Evolutionary conservation across 35 echinoderm and acorn worm genomes (phyloP), one percentile per base, ranked within the genome.

Genomic region (Chiridota heheva): DNA sequence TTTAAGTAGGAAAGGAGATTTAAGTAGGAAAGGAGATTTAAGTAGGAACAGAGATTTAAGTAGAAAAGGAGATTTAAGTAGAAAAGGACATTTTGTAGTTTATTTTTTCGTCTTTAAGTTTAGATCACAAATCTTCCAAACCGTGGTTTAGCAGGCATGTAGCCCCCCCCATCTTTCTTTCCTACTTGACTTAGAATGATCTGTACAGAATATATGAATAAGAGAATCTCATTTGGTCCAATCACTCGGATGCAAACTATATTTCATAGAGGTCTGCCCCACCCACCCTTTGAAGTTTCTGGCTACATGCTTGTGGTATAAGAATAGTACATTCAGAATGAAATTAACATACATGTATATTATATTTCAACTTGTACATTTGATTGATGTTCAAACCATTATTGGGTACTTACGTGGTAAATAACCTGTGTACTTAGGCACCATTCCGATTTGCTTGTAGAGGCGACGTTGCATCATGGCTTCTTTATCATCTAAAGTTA

Each of bases 381-480:
- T 53, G 48, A 53, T 10, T 63, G 29, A 63, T 30, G 25, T 15
- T 7, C 8, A 38, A 71, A 15, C 67, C 29, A 5, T 71, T 6
- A 27, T 30, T 28, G 41, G 30, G 20, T 28, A 88, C 88, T 97
- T 84, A 97, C 93, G 93, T 71, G 93, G 93, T 44, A 97, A 45
- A 49, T 97, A 97, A 56, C 93, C 93, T 39, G 93, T 97, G 71
- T 97, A 97, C 59, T 97, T 97, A 36, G 93, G 93, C 6, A 97
- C 93, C 93, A 97, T 97, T 67, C 93, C 93, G 12, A 97, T 97
- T 31, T 78, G 83, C 76, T 97, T 97, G 58, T 97, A 97, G 8
- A 97, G 73, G 56, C 93, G 70, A 29, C 93, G 70, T 26, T 96
- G 92, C 74, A 86, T 80, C 45, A 86, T 47, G 34, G 76, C 82